Conservation (phyloP, 2,797 vertebrate species). For the Enteromius afrohamiltoni region DNA sequence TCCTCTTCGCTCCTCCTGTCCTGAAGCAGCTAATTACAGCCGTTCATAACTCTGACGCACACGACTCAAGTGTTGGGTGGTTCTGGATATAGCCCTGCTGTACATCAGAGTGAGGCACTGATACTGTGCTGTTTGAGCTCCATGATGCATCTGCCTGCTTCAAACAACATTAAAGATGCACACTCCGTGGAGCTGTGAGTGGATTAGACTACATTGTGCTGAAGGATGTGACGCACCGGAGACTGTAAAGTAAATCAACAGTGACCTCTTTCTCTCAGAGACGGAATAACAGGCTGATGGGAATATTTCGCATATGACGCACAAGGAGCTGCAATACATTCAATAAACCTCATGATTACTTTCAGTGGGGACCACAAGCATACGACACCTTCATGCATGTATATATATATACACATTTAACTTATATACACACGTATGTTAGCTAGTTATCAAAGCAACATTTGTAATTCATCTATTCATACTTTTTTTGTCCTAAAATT, state of each 20-base stretch:
- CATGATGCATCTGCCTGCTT: not conserved
- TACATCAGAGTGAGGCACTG: not conserved
- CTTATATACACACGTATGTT: not conserved
- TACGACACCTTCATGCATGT: not conserved
- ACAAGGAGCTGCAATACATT: not conserved
- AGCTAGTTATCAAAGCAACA: not conserved
- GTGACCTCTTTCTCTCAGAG: slow-evolving; percentile 80
- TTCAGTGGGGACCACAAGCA: not conserved
- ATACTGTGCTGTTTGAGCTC: not conserved
- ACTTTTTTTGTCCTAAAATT: not conserved
- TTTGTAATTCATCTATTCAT: not conserved
- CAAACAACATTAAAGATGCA: not conserved
- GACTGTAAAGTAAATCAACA: slow-evolving; percentile 77
- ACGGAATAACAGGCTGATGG: slow-evolving; percentile 64
- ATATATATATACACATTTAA: too few species aligned
- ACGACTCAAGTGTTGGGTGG: slow-evolving; percentile 43
- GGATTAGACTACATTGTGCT: not conserved
- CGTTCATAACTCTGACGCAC: slow-evolving; percentile 75
- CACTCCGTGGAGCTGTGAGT: not conserved
- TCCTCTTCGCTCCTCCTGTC: slow-evolving; percentile 70
- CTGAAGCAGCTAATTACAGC: slow-evolving; percentile 75
- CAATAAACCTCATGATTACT: not conserved
- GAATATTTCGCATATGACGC: not conserved
- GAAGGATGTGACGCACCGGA: not conserved
- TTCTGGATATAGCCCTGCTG: slow-evolving; percentile 33